A percentile compares a stretch with the other conserved stretches of the same genome.
Conservation (phyloP, 2,888 invertebrate species). For the Sthenelais limicola region DNA sequence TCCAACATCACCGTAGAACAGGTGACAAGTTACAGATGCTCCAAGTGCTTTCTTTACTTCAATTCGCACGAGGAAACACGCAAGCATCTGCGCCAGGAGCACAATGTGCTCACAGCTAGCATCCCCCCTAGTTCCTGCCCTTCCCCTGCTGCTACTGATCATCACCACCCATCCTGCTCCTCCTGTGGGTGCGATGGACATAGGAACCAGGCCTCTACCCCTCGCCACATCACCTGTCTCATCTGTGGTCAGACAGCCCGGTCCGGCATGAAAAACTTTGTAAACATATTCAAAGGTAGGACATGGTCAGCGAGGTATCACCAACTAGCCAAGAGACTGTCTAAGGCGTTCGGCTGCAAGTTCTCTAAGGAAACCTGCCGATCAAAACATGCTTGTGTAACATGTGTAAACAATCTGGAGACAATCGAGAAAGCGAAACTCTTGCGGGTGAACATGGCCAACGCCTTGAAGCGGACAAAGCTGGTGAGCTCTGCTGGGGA, state of each 20-base stretch:
- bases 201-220: not conserved
- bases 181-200: not conserved
- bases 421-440: slow-evolving; percentile 18
- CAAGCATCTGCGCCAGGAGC: slow-evolving; percentile 19
- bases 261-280: not conserved
- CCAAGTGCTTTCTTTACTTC: slow-evolving; percentile 18
- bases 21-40: slow-evolving; percentile 11
- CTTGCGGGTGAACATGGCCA: slow-evolving; percentile 1
- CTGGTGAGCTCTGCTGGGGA: not conserved
- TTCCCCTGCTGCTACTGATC: not conserved
- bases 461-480: not conserved
- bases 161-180: too few species aligned
- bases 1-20: too few species aligned
- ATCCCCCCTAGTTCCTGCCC: not conserved
- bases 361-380: not conserved
- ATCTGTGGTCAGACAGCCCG: not conserved
- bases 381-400: not conserved
- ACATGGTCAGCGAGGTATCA: slow-evolving; percentile 23
- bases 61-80: slow-evolving; percentile 19
- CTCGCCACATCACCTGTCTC: not conserved
- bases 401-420: slow-evolving; percentile 20
- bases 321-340: not conserved
- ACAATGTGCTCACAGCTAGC: slow-evolving; percentile 7
- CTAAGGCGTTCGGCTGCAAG: slow-evolving; percentile 10
- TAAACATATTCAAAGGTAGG: slow-evolving; percentile 18